Conservation (phyloP, 2,113 vertebrate species). For the Sardina pilchardus region DNA sequence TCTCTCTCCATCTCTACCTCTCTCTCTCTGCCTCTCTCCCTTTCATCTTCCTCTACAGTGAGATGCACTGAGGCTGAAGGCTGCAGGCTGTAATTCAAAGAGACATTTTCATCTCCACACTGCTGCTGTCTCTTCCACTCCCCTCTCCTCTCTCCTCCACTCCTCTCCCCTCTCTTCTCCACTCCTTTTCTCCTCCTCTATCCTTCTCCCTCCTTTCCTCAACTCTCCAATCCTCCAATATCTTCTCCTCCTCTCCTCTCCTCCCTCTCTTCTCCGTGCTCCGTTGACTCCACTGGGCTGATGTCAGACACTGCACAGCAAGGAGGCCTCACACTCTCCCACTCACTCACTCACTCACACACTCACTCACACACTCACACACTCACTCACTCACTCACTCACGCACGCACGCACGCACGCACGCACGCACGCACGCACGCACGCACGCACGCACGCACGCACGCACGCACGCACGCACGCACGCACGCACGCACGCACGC, state of each 20-base stretch:
- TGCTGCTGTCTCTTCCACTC: background rate
- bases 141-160: background rate
- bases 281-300: background rate
- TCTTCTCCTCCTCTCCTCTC: too few relatives aligned
- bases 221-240: too few relatives aligned
- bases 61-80: background rate
- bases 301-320: background rate
- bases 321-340: background rate
- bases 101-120: conserved; percentile 1
- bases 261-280: background rate
- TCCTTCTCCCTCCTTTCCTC: too few relatives aligned
- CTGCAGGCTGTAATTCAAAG: background rate
- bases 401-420: background rate
- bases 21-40: background rate
- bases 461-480: background rate
- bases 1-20: background rate
- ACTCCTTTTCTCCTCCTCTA: too few relatives aligned
- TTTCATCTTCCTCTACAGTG: background rate
- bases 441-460: background rate
- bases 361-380: background rate
- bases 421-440: background rate
- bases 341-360: background rate
- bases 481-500: background rate
- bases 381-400: background rate
- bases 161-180: background rate